Base-by-base conservation (phyloP, 2,797 vertebrate genomes). In the Rallus crepitans region DNA sequence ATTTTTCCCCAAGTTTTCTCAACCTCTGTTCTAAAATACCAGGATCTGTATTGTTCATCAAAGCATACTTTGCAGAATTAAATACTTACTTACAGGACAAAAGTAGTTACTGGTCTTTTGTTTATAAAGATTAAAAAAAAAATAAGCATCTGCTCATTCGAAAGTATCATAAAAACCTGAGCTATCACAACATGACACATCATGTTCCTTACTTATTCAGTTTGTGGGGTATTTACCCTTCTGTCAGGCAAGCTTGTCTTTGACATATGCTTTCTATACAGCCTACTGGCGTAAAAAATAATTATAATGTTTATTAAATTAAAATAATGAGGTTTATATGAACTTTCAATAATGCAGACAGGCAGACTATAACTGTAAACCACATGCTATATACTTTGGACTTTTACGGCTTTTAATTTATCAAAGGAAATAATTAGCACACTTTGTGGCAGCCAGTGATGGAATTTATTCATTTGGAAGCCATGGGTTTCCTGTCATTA, bases 351-450 rank as follows among this genome's bases (percentile, higher is more conserved):
- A 96, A 97, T 92, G 90, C 90, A 98, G 96, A 97, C 93, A 94
- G 92, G 94, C 96, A 98, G 97, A 97, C 97, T 97, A 97, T 98
- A 97, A 98, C 98, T 98, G 97, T 98, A 98, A 98, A 95, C 97
- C 95, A 93, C 95, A 97, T 95, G 96, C 89, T 97, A 97, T 97
- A 97, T 97, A 96, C 96, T 97, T 97, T 96, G 87, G 97, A 96
- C 96, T 98, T 98, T 98, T 98, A 98, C 90, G 82, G 97, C 98
- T 98, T 98, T 98, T 98, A 98, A 98, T 98, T 98, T 98, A 98
- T 98, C 98, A 98, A 98, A 98, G 98, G 98, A 98, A 98, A 98
- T 98, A 98, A 98, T 98, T 98, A 98, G 98, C 98, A 98, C 98
- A 98, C 97, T 98, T 97, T 97, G 98, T 98, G 98, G 98, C 98